Evolutionary conservation across 2,888 invertebrate species (phyloP).

Genomic region (Conops quadrifasciatus): DNA sequence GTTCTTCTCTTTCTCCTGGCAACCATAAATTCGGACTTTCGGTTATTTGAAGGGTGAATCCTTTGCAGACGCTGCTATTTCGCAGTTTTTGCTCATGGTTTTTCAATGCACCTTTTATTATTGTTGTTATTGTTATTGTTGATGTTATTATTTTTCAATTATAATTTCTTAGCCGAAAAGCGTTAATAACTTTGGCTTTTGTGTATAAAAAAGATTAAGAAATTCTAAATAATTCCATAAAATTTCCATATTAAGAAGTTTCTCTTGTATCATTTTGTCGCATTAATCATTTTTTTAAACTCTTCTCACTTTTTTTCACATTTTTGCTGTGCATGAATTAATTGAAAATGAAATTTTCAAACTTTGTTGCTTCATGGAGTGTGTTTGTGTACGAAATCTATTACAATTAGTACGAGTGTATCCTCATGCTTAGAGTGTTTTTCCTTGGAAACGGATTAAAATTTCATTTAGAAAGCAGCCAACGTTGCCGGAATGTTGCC

Average conservation of each 20-base stretch:
- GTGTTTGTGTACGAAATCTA: neutral
- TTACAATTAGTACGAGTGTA: constrained; percentile 13
- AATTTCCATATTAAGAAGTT: too few relatives aligned
- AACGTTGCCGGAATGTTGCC: neutral
- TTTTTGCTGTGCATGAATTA: neutral
- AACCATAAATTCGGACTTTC: neutral
- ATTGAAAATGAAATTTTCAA: constrained; percentile 25
- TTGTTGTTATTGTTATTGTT: constrained; percentile 6
- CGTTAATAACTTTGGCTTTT: too few relatives aligned
- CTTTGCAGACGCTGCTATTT: too few relatives aligned
- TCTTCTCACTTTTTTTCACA: neutral
- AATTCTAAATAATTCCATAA: too few relatives aligned
- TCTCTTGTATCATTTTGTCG: neutral
- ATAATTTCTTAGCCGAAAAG: too few relatives aligned
- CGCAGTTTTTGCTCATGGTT: neutral
- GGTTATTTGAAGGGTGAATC: too few relatives aligned
- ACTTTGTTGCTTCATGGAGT: neutral
- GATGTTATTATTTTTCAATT: neutral
- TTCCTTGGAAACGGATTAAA: constrained; percentile 16
- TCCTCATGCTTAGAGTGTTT: neutral
- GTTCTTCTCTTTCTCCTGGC: neutral
- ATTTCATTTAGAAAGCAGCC: neutral
- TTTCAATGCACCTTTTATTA: neutral
- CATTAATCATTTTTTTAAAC: neutral
- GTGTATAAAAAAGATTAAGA: too few relatives aligned